A percentile compares a stretch with the other conserved stretches of the same genome.
Conservation (phyloP, 2,888 invertebrate genomes). For the Ormia ochracea region DNA sequence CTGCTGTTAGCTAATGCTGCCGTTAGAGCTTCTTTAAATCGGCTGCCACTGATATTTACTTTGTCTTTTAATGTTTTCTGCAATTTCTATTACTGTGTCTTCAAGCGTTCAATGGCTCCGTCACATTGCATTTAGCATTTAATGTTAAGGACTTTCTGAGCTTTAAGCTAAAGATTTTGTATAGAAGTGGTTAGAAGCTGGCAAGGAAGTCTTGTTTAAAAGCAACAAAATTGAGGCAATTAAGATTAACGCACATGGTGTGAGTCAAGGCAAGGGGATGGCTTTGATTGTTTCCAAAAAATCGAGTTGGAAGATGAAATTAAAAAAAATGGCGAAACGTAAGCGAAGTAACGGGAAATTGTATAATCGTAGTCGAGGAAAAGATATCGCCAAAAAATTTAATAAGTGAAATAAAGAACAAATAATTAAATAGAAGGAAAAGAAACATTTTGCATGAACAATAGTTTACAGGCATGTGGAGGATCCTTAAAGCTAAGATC, state of each 20-base stretch:
- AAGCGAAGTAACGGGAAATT: too few species aligned
- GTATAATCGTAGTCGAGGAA: too few species aligned
- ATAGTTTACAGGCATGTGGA: too few species aligned
- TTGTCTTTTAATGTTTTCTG: neutral
- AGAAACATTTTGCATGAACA: too few species aligned
- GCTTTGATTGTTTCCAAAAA: too few species aligned
- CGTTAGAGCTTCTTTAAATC: constrained; percentile 14
- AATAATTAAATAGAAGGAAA: too few species aligned
- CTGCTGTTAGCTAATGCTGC: neutral
- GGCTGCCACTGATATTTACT: neutral
- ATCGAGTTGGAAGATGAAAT: too few species aligned
- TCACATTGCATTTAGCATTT: constrained; percentile 37
- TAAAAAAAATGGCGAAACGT: too few species aligned
- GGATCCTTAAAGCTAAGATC: too few species aligned
- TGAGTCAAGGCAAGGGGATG: neutral
- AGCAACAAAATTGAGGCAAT: constrained; percentile 15
- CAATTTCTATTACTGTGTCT: neutral
- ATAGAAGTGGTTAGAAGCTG: neutral
- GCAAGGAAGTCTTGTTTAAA: neutral
- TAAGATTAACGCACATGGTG: constrained; percentile 3
- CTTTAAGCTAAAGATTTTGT: neutral
- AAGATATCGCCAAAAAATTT: too few species aligned
- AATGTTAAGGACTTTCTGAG: neutral
- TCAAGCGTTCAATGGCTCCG: constrained; percentile 14
- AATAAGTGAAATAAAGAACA: too few species aligned